Percentiles rank a stretch among this genome's conserved stretches.
phyloP scores from a whole-genome alignment of 1,140 invertebrate species.

The Ridgeia piscesae region DNA sequence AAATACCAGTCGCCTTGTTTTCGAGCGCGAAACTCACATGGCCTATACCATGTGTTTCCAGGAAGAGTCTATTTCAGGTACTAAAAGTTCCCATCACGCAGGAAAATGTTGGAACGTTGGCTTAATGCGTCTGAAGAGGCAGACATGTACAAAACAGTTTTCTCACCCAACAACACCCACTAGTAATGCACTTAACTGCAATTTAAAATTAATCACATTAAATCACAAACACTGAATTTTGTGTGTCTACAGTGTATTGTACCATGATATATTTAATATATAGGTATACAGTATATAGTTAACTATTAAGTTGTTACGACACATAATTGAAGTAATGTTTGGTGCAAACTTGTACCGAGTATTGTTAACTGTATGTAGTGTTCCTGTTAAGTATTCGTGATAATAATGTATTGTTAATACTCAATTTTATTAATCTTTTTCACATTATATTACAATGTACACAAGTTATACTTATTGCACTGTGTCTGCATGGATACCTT shows the following conservation, averaged over 20 bases:
- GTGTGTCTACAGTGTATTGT: not conserved
- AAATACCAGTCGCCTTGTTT: too few relatives aligned
- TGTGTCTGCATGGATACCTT: not conserved
- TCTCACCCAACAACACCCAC: too few relatives aligned
- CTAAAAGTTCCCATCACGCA: too few relatives aligned
- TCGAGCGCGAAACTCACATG: too few relatives aligned
- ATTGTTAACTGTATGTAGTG: not conserved
- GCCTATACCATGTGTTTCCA: too few relatives aligned
- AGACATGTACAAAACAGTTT: too few relatives aligned
- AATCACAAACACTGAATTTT: not conserved
- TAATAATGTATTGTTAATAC: not conserved
- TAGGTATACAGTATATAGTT: not conserved
- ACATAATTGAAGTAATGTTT: not conserved
- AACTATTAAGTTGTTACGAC: not conserved
- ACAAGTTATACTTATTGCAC: not conserved
- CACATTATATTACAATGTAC: not conserved
- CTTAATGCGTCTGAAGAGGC: too few relatives aligned
- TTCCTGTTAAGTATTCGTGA: not conserved
- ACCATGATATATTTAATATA: not conserved
- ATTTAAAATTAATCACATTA: not conserved
- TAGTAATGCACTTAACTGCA: too few relatives aligned
- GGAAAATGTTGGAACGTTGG: too few relatives aligned
- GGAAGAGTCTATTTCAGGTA: too few relatives aligned
- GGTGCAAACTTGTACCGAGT: not conserved
- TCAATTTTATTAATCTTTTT: not conserved